Conservation (phyloP, 2,888 invertebrate genomes). For the Yponomeuta evonymella region DNA sequence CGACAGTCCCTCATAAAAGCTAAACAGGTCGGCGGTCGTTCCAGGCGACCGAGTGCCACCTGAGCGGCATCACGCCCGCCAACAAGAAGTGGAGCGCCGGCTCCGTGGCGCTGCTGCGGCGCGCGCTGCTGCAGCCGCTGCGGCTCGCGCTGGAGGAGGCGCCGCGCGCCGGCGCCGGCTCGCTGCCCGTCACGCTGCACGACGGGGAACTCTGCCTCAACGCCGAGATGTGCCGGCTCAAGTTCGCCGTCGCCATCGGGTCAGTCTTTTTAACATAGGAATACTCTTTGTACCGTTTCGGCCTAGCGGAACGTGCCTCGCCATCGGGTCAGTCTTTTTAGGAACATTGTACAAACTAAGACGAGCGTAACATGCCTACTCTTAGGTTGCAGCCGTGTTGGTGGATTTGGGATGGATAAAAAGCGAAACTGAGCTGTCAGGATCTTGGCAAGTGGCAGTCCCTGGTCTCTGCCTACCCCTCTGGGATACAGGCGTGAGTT, state of each 20-base stretch:
- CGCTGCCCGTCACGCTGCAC: slow-evolving; percentile 52
- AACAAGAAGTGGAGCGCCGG: slow-evolving; percentile 54
- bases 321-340: too few species aligned
- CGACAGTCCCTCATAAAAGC: neutral
- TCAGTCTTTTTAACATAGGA: slow-evolving; percentile 26
- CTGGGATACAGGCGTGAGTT: too few species aligned
- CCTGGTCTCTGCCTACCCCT: too few species aligned
- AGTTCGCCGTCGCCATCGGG: slow-evolving; percentile 60
- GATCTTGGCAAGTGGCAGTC: too few species aligned
- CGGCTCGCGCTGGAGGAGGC: slow-evolving; percentile 44
- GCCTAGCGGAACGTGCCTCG: too few species aligned
- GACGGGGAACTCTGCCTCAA: slow-evolving; percentile 55
- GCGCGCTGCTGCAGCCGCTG: slow-evolving; percentile 35
- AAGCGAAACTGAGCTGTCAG: too few species aligned
- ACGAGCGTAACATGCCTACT: too few species aligned
- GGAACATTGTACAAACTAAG: too few species aligned
- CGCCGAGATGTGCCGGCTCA: slow-evolving; percentile 55
- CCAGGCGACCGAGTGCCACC: slow-evolving; percentile 59
- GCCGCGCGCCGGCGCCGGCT: slow-evolving; percentile 32
- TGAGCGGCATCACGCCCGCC: slow-evolving; percentile 56
- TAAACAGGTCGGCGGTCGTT: neutral
- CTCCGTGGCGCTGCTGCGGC: slow-evolving; percentile 47
- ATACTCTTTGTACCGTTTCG: too few species aligned
- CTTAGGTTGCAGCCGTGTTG: neutral
- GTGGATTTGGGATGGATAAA: too few species aligned